Conservation (phyloP, 2,797 vertebrate genomes). For the Acanthornis magna region DNA sequence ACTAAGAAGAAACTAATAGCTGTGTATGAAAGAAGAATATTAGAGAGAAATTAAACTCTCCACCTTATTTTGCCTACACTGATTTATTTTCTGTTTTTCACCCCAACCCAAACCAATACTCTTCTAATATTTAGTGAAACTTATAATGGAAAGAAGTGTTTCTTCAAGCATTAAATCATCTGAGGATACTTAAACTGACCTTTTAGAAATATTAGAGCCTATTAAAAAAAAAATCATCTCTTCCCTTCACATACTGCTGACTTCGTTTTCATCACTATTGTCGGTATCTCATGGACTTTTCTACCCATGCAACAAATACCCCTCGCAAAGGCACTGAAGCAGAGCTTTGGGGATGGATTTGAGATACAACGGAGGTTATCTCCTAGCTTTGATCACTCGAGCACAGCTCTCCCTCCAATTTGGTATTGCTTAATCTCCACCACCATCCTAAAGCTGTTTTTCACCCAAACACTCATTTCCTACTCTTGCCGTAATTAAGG, state of each 20-base stretch:
- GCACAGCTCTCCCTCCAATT: background rate
- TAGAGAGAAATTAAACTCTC: background rate
- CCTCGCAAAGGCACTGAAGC: background rate
- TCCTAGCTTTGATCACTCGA: background rate
- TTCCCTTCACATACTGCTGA: background rate
- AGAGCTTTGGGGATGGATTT: background rate
- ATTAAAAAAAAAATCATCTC: background rate
- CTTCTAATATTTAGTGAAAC: background rate
- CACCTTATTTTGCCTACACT: background rate
- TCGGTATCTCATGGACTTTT: background rate
- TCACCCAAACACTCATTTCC: constrained; percentile 31
- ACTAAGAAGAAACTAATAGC: background rate
- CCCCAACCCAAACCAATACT: background rate
- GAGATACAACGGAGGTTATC: background rate
- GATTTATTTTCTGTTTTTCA: background rate
- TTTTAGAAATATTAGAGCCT: background rate
- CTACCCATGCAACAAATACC: background rate
- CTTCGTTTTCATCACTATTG: background rate
- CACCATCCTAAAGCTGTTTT: constrained; percentile 10
- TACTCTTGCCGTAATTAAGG: constrained; percentile 9
- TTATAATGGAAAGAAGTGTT: background rate
- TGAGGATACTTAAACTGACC: background rate
- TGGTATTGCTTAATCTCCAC: background rate
- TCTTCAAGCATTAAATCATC: background rate
- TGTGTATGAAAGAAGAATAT: background rate